These are phyloP conservation scores for Pangasius sanitwongsei DNA, from an alignment of 2,797 vertebrate genomes.

Conservation along the genomic window DNA sequence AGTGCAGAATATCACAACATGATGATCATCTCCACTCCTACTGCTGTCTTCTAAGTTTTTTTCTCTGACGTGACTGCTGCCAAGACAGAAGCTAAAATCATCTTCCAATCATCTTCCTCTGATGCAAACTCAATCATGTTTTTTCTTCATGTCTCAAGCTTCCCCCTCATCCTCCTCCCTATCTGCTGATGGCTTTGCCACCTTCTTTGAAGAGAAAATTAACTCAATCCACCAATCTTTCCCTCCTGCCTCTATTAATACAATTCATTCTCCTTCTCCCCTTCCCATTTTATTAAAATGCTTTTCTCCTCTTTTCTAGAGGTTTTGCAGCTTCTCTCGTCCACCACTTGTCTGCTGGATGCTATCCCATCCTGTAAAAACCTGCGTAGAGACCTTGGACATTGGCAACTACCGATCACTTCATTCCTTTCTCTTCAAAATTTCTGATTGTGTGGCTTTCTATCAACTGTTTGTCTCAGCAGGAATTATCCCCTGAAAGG, in stretches of 20 bases:
- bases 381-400: background rate
- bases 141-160: slow-evolving; percentile 4
- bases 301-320: background rate
- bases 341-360: background rate
- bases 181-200: background rate
- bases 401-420: background rate
- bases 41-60: background rate
- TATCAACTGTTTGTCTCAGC: background rate
- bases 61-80: background rate
- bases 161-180: background rate
- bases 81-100: slow-evolving; percentile 5
- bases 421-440: background rate
- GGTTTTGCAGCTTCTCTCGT: background rate
- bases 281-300: background rate
- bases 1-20: background rate
- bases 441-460: background rate
- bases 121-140: background rate
- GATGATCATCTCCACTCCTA: background rate
- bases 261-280: background rate
- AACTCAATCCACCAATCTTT: background rate
- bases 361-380: background rate
- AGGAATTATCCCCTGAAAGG: background rate
- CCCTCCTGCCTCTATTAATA: background rate
- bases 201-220: background rate
- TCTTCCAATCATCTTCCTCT: background rate